Conservation (phyloP, 2,797 vertebrate genomes). For the Tarsius wallacei region DNA sequence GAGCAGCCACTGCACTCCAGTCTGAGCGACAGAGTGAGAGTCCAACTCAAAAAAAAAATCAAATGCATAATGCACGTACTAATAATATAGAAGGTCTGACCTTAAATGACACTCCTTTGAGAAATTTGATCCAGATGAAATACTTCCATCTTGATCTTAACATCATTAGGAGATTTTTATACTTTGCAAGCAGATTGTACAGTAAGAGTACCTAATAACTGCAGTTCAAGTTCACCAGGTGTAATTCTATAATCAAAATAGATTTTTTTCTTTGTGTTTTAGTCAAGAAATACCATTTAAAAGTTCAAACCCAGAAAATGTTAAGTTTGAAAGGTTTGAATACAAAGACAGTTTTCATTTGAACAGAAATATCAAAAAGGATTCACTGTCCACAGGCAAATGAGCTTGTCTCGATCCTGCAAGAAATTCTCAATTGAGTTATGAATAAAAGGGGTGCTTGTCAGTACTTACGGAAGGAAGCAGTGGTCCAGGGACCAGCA, state of each 20-base stretch:
- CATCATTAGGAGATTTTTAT: background rate
- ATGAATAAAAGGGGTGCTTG: no score
- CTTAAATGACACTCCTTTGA: background rate
- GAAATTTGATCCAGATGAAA: background rate
- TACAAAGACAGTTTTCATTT: background rate
- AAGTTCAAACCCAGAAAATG: background rate
- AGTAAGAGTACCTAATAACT: background rate
- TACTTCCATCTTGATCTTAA: background rate
- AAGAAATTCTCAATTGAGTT: background rate
- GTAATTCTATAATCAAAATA: background rate
- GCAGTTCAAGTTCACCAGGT: background rate
- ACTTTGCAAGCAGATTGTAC: background rate
- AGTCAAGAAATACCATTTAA: background rate
- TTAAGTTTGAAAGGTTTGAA: background rate
- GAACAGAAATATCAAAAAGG: background rate
- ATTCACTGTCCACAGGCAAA: background rate
- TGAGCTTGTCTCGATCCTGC: fast-evolving
- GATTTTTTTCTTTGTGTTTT: background rate
- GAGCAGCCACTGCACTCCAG: no score
- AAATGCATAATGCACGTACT: background rate
- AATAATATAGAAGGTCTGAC: background rate
- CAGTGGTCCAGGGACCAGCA: background rate
- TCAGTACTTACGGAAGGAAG: background rate
- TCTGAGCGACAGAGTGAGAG: no score
- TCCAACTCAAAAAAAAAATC: background rate